Percentiles rank a stretch among this genome's conserved stretches.
These are phyloP conservation scores for Pituophis catenifer DNA, from an alignment of 2,113 vertebrate species.

Conservation along the genomic window DNA sequence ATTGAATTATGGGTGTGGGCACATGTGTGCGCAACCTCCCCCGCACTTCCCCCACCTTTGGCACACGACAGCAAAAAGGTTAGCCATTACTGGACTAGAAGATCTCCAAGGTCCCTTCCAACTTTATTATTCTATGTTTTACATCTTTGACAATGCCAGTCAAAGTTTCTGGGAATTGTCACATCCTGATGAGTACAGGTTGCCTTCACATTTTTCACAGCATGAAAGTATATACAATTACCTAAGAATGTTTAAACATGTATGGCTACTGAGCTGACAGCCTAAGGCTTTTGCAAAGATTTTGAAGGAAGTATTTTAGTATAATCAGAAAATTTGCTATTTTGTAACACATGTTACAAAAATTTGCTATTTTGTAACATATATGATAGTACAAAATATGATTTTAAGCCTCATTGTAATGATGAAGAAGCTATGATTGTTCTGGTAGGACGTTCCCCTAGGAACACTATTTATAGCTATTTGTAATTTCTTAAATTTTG, in stretches of 20 bases:
- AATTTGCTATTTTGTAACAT: neutral
- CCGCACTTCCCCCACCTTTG: too few species aligned
- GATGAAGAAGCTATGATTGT: neutral
- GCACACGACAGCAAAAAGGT: too few species aligned
- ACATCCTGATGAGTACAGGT: neutral
- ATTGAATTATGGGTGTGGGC: too few species aligned
- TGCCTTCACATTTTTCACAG: neutral
- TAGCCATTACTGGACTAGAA: too few species aligned
- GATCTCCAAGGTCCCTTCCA: too few species aligned
- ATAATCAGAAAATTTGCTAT: neutral
- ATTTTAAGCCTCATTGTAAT: neutral
- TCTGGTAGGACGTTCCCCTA: neutral
- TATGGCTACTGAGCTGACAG: neutral
- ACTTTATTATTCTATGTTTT: too few species aligned
- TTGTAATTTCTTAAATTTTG: neutral
- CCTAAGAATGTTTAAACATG: neutral
- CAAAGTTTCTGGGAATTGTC: neutral
- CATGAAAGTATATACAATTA: neutral
- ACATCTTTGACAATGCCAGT: neutral
- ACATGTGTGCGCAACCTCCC: too few species aligned
- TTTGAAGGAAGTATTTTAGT: neutral
- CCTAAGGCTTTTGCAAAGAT: neutral
- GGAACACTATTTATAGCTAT: neutral
- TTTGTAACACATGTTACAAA: neutral
- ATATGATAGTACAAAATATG: neutral